Base-by-base conservation (phyloP, 2,797 vertebrate genomes). In the Channa striata region DNA sequence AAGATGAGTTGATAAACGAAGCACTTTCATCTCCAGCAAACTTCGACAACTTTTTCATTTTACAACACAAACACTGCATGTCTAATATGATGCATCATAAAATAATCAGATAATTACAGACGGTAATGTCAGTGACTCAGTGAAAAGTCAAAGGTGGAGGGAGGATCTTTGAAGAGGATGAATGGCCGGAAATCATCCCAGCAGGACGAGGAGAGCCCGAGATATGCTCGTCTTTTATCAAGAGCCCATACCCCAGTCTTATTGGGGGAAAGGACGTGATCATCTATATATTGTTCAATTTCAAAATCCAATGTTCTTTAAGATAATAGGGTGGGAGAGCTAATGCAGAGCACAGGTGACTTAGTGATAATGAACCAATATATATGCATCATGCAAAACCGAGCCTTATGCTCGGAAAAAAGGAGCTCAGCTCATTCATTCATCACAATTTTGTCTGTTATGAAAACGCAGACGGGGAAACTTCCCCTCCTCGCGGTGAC, bases 281-380 rank as follows among this genome's bases (percentile, higher is more conserved):
- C 81, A 70, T 81, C 77, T 86, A 69, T 87, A 85, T 85, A 83
- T 84, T 89, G 82, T 87, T 89, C 87, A 78, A 78, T 91, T 88
- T 85, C 83, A 84, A 78, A 87, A 83, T 86, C 80, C 85, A 85
- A 80, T 85, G 78, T 87, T 86, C 88, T 92, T 89, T 75, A 87
- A 87, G 88, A 90, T 91, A 90, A 91, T 89, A 85, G 78, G 83
- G 83, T 85, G 83, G 78, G 65, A 74, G 65, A 81, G 90, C 68
- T 87, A 85, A 91, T 84, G 61, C 76, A 66, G 74, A 64, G 79
- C 87, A 90, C 81, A 91, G 92, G 89, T 92, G 89, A 93, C 88
- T 86, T 68, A 72, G 83, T 72, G 87, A 91, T 91, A 93, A 94
- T 93, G 91, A 93, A 88, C 91, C 91, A 93, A 92, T 94, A 92